Percentiles rank a stretch among this genome's conserved stretches.
Conservation (phyloP, 2,113 vertebrate species). For the Tetrao urogallus region DNA sequence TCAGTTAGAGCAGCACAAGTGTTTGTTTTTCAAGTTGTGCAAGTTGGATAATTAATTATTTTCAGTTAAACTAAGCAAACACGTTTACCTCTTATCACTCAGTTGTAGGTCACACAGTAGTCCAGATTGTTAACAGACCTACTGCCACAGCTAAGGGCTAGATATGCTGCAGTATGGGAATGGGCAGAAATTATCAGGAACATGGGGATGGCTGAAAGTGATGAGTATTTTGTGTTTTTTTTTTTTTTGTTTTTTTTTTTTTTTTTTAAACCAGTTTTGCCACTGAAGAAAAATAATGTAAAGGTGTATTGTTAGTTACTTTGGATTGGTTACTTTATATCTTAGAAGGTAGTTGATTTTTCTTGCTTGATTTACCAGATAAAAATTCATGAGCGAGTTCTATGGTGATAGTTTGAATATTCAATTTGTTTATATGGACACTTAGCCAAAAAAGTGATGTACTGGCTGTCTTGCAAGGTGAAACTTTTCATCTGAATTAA, state of each 20-base stretch:
- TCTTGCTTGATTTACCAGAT: not conserved
- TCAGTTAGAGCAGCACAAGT: not conserved
- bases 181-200: not conserved
- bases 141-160: not conserved
- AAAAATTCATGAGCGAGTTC: not conserved
- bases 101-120: not conserved
- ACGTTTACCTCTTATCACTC: not conserved
- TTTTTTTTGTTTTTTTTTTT: not conserved
- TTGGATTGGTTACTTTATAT: not conserved
- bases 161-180: not conserved
- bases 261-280: not conserved
- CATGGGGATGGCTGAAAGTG: not conserved
- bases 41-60: not conserved
- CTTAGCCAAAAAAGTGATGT: not conserved
- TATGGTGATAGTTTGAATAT: not conserved
- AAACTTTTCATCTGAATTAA: not conserved
- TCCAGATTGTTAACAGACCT: not conserved
- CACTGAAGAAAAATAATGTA: not conserved
- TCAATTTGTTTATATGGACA: not conserved
- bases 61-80: not conserved
- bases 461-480: not conserved
- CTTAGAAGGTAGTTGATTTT: not conserved
- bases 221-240: too few species aligned
- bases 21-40: not conserved
- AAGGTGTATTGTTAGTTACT: not conserved